A percentile compares a stretch with the other conserved stretches of the same genome.
Conservation (phyloP, 2,113 vertebrate species). For the Pterophyllum scalare region DNA sequence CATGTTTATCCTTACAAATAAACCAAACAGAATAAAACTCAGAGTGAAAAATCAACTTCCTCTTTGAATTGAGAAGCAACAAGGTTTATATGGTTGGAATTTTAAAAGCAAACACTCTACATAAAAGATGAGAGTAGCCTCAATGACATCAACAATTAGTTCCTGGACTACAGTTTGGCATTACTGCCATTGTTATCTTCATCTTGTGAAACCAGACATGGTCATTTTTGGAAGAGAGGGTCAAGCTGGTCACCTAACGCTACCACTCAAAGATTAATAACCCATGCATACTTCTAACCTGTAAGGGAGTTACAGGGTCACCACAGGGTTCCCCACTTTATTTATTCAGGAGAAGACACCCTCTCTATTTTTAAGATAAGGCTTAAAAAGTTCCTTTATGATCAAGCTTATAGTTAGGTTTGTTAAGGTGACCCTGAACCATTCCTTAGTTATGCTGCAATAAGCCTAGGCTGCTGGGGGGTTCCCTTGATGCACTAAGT, state of each 20-base stretch:
- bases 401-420: too few species aligned
- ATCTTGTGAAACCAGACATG: not conserved
- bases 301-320: too few species aligned
- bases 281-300: fast-evolving
- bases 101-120: not conserved
- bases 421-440: too few species aligned
- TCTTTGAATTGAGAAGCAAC: not conserved
- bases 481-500: too few species aligned
- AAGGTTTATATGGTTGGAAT: not conserved
- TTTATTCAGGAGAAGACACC: too few species aligned
- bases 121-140: not conserved
- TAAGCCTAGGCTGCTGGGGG: too few species aligned
- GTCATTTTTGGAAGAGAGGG: not conserved
- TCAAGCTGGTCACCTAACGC: not conserved
- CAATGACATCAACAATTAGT: not conserved
- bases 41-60: not conserved
- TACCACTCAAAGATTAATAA: not conserved
- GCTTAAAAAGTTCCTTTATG: too few species aligned
- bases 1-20: not conserved
- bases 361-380: too few species aligned
- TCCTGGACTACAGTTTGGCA: not conserved
- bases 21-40: not conserved
- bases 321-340: not conserved
- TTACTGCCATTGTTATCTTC: too few species aligned
- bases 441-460: too few species aligned